Evolutionary conservation across 2,888 invertebrate species (phyloP), one percentile per base, ranked within the genome.

Genomic region (Amphipoea oculea): DNA sequence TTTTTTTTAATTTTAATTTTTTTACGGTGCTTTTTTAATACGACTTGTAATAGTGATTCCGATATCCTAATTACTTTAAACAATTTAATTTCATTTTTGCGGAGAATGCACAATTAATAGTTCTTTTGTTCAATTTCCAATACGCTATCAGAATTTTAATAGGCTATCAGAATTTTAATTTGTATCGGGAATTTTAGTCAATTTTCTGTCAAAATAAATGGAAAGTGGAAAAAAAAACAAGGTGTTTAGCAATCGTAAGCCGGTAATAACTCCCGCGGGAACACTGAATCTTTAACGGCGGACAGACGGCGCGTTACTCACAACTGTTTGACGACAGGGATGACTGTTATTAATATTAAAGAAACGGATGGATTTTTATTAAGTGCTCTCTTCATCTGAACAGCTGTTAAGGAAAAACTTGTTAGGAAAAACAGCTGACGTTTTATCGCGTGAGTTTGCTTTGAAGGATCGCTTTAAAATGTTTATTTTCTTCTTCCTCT

Each of bases 261-360:
- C 73, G 73, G 82, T 84, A 84, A 84, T 84, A 76, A 81, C 42
- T 60, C 42, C 40, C 40, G 1, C 42, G 29, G 29, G 45, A 20
- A 36, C 68, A 48, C n/a, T 73, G 84, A 84, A 76, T 84, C 23
- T 84, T 84, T 84, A 65, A 81, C 69, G 42, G 14, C 29, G 60
- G 60, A 40, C 42, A 45, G 70, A 40, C 48, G 67, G 57, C 40
- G 67, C 72, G 40, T 77, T n/a, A 54, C 71, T 63, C 66, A 62
- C 68, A 42, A 77, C 71, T 54, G 67, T 36, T 60, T 54, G 73
- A 40, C 54, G 74, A 68, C 67, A 66, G 40, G 62, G 63, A 48
- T 54, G 76, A 67, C 73, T 48, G 42, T 36, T 51, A 57, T 81
- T 76, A 66, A 70, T 77, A 77, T 60, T 68, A 42, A 66, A 77